Percentiles rank a stretch among this genome's conserved stretches.
Evolutionary conservation across 35 echinoderm and acorn worm species (phyloP).

Genomic region (Holothuria glaberrima): DNA sequence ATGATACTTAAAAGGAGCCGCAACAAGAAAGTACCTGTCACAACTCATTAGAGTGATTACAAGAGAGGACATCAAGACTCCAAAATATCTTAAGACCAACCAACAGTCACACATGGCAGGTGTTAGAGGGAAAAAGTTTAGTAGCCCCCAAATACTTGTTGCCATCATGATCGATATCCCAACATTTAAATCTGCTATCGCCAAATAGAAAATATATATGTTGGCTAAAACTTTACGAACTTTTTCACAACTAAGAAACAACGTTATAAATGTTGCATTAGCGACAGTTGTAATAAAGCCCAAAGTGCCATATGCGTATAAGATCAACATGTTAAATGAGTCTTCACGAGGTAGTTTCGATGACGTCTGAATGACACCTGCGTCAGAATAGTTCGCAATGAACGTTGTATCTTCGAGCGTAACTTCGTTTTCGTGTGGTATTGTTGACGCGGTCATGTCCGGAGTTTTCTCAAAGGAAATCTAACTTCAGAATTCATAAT

Average conservation of each 20-base stretch:
- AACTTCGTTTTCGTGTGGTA: no score
- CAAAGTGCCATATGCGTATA: not conserved
- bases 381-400: no score
- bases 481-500: no score
- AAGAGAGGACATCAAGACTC: not conserved
- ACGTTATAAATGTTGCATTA: not conserved
- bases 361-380: no score
- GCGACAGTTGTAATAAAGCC: not conserved
- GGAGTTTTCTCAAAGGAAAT: no score
- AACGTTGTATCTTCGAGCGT: no score
- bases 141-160: not conserved
- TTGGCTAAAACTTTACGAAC: not conserved
- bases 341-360: no score
- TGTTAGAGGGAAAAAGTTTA: not conserved
- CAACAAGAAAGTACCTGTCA: conserved; percentile 9
- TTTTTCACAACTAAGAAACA: not conserved
- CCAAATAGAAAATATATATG: conserved; percentile 19
- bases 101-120: not conserved
- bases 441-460: no score
- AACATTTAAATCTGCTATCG: not conserved
- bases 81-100: not conserved
- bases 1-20: conserved; percentile 6
- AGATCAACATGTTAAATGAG: not conserved
- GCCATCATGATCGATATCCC: not conserved
- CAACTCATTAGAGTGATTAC: conserved; percentile 12